phyloP scores from a whole-genome alignment of 1,140 invertebrate species.

The Bombus vancouverensis region DNA sequence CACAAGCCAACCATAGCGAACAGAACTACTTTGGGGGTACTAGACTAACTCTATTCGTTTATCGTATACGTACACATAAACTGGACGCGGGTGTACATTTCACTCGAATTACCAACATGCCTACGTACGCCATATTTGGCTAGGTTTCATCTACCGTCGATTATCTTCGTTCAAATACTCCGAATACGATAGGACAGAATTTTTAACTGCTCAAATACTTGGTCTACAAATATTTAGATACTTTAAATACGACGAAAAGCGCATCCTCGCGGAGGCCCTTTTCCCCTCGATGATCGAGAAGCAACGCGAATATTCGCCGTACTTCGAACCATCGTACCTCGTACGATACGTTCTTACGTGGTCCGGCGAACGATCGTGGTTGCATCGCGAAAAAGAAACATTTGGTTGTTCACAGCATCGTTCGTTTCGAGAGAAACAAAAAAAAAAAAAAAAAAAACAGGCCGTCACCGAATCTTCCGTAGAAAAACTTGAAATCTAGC shows the following conservation, averaged over 20 bases:
- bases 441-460: not conserved
- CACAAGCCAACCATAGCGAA: slow-evolving; percentile 45
- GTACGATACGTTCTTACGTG: not conserved
- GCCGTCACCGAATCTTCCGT: slow-evolving; percentile 2
- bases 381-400: not conserved
- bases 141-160: slow-evolving; percentile 17
- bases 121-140: slow-evolving; percentile 19
- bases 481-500: not conserved
- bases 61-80: slow-evolving; percentile 11
- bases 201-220: not conserved
- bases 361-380: not conserved
- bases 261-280: not conserved
- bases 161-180: slow-evolving; percentile 13
- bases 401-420: slow-evolving; percentile 55
- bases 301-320: not conserved
- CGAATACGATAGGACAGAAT: slow-evolving; percentile 10
- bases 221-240: slow-evolving; percentile 6
- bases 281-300: not conserved
- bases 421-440: not conserved
- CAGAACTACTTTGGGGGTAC: slow-evolving; percentile 9
- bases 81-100: slow-evolving; percentile 6
- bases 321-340: not conserved
- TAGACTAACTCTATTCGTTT: not conserved
- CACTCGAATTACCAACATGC: slow-evolving; percentile 20
- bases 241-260: not conserved